These are phyloP conservation scores for Thryonomys swinderianus DNA, from an alignment of 2,113 vertebrate genomes.

Conservation along the genomic window DNA sequence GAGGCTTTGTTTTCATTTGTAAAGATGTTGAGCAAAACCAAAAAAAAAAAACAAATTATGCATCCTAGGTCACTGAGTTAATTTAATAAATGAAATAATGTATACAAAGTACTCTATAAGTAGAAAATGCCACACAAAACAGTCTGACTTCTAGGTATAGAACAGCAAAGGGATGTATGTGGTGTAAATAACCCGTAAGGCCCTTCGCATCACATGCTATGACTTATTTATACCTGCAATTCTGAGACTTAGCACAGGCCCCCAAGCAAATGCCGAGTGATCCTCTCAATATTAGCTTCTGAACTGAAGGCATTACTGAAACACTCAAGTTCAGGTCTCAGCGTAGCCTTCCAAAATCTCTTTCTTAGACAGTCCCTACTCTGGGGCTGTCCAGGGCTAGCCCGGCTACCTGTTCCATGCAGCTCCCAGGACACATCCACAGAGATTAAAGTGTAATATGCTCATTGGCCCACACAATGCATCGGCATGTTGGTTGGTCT, in stretches of 20 bases:
- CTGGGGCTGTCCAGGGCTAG: not conserved
- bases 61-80: not conserved
- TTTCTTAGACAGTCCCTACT: not conserved
- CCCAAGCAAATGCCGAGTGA: not conserved
- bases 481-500: not conserved
- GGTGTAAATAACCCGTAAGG: not conserved
- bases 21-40: not conserved
- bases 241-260: not conserved
- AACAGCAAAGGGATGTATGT: not conserved
- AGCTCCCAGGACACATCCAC: not conserved
- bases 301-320: not conserved
- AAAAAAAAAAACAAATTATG: not conserved
- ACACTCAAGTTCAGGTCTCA: not conserved
- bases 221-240: not conserved
- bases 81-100: conserved; percentile 21
- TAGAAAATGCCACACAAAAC: not conserved
- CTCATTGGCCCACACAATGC: not conserved
- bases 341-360: not conserved
- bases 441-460: not conserved
- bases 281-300: not conserved
- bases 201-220: not conserved
- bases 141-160: not conserved
- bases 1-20: conserved; percentile 17
- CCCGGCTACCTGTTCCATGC: not conserved
- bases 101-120: not conserved